A percentile compares a stretch with the other conserved stretches of the same genome.
Conservation (phyloP, 2,888 invertebrate species). For the Sussaba pulchella region DNA sequence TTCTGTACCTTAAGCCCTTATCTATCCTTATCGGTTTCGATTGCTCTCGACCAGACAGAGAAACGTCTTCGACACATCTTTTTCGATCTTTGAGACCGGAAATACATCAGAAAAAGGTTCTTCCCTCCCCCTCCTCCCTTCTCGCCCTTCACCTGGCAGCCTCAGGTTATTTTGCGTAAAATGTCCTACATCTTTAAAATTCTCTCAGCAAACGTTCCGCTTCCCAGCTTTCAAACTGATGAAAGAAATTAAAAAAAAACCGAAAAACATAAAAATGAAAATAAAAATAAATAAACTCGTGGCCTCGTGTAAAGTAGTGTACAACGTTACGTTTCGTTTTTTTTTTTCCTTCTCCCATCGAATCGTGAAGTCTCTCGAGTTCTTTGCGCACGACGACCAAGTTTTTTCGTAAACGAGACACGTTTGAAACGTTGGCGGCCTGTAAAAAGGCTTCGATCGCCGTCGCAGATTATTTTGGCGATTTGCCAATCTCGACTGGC, state of each 20-base stretch:
- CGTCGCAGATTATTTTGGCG: constrained; percentile 78
- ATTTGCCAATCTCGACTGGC: constrained; percentile 72
- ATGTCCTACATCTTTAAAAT: constrained; percentile 42
- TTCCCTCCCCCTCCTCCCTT: no score
- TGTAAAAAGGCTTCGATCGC: constrained; percentile 75
- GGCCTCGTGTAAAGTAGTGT: constrained; percentile 28
- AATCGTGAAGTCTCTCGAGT: constrained; percentile 13
- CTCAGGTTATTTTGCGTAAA: no score
- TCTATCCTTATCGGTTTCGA: neutral
- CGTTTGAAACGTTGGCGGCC: constrained; percentile 70
- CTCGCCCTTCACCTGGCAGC: no score
- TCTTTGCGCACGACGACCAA: neutral
- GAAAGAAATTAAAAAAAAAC: constrained; percentile 14
- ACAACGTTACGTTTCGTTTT: constrained; percentile 29
- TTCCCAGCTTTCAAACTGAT: constrained; percentile 16
- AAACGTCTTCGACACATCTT: no score
- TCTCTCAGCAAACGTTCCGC: constrained; percentile 17
- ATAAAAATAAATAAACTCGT: no score
- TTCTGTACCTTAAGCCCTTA: no score
- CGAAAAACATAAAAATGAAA: neutral
- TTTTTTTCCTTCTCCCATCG: neutral
- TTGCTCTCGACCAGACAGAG: neutral
- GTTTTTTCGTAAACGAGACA: constrained; percentile 70
- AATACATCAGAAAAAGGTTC: no score
- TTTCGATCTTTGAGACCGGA: no score